Percentiles rank a stretch among this genome's conserved stretches.
Conservation (phyloP, 1,140 invertebrate genomes). For the Anoplolepis gracilipes region DNA sequence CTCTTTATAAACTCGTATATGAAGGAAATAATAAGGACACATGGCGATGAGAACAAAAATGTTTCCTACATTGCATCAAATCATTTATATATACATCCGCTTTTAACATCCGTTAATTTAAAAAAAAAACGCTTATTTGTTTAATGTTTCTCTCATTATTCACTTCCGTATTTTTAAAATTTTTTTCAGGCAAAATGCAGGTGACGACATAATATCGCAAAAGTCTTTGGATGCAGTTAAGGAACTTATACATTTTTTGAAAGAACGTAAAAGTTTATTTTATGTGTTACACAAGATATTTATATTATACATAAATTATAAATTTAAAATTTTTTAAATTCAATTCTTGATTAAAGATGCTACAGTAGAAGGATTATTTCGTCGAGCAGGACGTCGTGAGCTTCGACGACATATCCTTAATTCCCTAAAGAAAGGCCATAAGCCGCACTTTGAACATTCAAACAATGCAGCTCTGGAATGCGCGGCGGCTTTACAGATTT, state of each 20-base stretch:
- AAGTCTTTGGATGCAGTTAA: conserved; percentile 76
- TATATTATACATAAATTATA: background rate
- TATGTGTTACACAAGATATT: background rate
- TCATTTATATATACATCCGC: conserved; percentile 49
- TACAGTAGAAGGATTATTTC: conserved; percentile 77
- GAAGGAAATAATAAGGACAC: conserved; percentile 31
- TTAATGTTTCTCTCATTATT: conserved; percentile 24
- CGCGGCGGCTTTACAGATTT: conserved; percentile 83
- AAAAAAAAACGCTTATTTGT: conserved; percentile 26
- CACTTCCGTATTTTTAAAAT: conserved; percentile 20
- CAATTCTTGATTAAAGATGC: conserved; percentile 70
- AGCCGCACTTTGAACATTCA: conserved; percentile 66
- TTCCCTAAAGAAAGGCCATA: conserved; percentile 75
- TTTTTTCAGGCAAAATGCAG: conserved; percentile 62
- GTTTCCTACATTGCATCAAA: background rate
- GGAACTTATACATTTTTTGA: conserved; percentile 74
- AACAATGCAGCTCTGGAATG: conserved; percentile 75
- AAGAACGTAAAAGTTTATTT: conserved; percentile 72
- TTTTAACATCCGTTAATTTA: conserved; percentile 21
- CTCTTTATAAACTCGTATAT: conserved; percentile 61
- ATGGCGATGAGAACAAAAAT: background rate
- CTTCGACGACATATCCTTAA: conserved; percentile 72
- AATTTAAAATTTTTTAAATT: background rate
- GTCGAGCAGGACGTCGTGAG: conserved; percentile 69
- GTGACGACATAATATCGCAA: conserved; percentile 78